Conservation (phyloP, 2,888 invertebrate species). For the Meloe dianella region DNA sequence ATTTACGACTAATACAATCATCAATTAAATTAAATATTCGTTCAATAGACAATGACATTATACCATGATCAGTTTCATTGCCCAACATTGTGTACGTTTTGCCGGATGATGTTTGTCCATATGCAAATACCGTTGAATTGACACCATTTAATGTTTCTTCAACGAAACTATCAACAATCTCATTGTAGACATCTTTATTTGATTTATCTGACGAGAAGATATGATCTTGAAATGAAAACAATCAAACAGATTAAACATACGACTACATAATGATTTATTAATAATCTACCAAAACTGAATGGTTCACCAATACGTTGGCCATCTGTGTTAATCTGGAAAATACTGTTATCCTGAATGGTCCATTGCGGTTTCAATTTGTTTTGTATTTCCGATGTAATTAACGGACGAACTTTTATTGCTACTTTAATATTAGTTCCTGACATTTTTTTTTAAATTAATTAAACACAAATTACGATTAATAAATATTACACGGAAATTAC, state of each 20-base stretch:
- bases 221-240: conserved; percentile 70
- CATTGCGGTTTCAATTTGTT: conserved; percentile 18
- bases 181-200: conserved; percentile 70
- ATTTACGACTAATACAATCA: conserved; percentile 70
- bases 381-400: conserved; percentile 14
- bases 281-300: conserved; percentile 20
- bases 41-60: conserved; percentile 75
- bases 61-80: conserved; percentile 69
- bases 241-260: conserved; percentile 15
- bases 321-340: conserved; percentile 19
- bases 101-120: conserved; percentile 91
- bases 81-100: conserved; percentile 89
- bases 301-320: conserved; percentile 16
- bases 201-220: conserved; percentile 69
- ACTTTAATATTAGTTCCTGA: conserved; percentile 21
- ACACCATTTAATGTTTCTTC: conserved; percentile 75
- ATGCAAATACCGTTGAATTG: conserved; percentile 89
- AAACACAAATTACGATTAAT: neutral
- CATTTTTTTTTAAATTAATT: neutral
- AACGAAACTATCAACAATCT: conserved; percentile 74
- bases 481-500: neutral
- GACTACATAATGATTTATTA: neutral
- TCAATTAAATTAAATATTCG: conserved; percentile 74
- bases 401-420: conserved; percentile 17
- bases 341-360: conserved; percentile 15